Evolutionary conservation across 2,113 vertebrate species (phyloP).

Genomic region (Paedocypris sp.): DNA sequence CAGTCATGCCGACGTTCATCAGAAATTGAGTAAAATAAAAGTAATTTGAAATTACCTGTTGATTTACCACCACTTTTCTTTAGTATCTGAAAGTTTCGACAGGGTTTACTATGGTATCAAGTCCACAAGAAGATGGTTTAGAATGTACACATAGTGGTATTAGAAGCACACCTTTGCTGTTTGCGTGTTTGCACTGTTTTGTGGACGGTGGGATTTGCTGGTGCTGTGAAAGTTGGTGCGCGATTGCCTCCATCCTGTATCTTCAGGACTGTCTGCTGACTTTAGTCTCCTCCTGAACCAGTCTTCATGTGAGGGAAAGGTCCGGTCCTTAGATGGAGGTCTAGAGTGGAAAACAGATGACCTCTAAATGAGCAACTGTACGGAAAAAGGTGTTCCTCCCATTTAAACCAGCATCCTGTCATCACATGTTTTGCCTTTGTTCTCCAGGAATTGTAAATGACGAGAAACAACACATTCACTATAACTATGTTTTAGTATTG

Average conservation of each 20-base stretch:
- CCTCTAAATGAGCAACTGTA: background rate
- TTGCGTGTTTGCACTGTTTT: background rate
- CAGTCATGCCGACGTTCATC: background rate
- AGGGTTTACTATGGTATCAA: background rate
- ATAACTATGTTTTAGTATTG: too few species aligned
- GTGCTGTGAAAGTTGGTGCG: constrained; percentile 21
- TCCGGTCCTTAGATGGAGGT: constrained; percentile 30
- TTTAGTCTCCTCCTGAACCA: constrained; percentile 30
- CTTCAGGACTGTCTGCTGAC: constrained; percentile 12
- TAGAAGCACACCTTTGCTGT: constrained; percentile 36
- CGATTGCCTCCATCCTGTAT: constrained; percentile 26
- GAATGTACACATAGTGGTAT: background rate
- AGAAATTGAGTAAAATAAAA: too few species aligned
- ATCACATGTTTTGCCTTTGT: too few species aligned
- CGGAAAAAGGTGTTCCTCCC: background rate
- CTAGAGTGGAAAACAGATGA: background rate
- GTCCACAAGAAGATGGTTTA: background rate
- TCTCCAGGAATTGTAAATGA: too few species aligned
- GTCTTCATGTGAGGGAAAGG: constrained; percentile 7
- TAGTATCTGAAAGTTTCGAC: constrained; percentile 27
- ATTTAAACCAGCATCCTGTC: too few species aligned
- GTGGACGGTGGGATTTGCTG: constrained; percentile 19
- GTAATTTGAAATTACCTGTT: too few species aligned
- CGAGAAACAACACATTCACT: too few species aligned
- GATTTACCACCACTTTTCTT: too few species aligned